A percentile compares a stretch with the other conserved stretches of the same genome.
phyloP scores from a whole-genome alignment of 2,888 invertebrate genomes.

The Phaonia tiefii region DNA sequence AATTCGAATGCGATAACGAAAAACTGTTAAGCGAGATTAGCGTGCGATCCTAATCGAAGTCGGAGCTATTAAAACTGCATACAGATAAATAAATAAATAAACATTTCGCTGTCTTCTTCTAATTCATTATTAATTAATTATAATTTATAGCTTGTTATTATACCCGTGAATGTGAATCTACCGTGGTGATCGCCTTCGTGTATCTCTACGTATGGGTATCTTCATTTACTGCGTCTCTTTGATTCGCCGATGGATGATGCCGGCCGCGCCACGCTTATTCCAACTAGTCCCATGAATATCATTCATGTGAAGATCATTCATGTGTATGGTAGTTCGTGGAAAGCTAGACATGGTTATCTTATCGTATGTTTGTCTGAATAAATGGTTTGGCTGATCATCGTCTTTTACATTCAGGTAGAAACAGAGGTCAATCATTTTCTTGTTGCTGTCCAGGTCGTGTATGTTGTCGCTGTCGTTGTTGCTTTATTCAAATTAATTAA shows the following conservation, averaged over 20 bases:
- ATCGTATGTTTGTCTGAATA: slow-evolving; percentile 28
- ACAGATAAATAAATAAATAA: slow-evolving; percentile 32
- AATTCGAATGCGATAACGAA: neutral
- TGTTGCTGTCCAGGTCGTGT: neutral
- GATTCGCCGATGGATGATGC: slow-evolving; percentile 42
- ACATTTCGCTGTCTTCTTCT: slow-evolving; percentile 34
- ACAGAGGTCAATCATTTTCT: slow-evolving; percentile 43
- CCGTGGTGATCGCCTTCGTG: neutral
- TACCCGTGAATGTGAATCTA: neutral
- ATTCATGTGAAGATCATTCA: too few species aligned
- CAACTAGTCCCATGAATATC: too few species aligned
- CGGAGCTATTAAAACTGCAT: slow-evolving; percentile 34
- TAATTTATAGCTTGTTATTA: slow-evolving; percentile 47
- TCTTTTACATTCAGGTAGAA: slow-evolving; percentile 21
- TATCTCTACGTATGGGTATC: slow-evolving; percentile 14
- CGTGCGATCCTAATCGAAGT: slow-evolving; percentile 29
- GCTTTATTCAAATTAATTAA: slow-evolving; percentile 60
- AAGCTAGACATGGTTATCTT: too few species aligned
- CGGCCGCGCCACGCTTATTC: neutral
- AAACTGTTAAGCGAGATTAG: slow-evolving; percentile 28
- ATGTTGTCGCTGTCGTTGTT: neutral
- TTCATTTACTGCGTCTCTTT: slow-evolving; percentile 33
- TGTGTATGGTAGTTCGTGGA: too few species aligned
- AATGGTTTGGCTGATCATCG: slow-evolving; percentile 31
- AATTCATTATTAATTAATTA: slow-evolving; percentile 55